Evolutionary conservation across 2,113 vertebrate genomes (phyloP).

Genomic region (Marmota monax): DNA sequence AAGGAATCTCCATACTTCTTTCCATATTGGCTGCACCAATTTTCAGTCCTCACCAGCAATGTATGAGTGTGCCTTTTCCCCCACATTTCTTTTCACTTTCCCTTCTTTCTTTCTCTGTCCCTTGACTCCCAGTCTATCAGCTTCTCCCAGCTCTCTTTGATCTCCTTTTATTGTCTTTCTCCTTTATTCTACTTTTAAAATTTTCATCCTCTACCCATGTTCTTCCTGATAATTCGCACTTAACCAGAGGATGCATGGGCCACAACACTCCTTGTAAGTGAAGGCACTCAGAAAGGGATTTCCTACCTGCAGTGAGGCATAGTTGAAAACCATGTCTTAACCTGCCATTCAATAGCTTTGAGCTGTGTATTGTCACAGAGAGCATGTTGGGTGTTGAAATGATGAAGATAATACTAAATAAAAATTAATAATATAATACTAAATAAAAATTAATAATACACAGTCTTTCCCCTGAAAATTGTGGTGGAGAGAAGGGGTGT

Average conservation of each 20-base stretch:
- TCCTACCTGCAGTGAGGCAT: not conserved
- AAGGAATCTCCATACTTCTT: no score
- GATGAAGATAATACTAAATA: not conserved
- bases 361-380: not conserved
- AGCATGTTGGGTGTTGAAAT: not conserved
- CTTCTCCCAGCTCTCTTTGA: not conserved
- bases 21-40: no score
- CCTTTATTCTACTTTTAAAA: not conserved
- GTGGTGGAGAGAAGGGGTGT: fast-evolving
- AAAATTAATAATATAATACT: not conserved
- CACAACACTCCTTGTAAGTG: not conserved
- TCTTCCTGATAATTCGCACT: not conserved
- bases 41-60: no score
- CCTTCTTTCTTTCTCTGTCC: not conserved
- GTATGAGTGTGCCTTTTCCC: no score
- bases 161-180: not conserved
- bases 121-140: not conserved
- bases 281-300: not conserved
- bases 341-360: not conserved
- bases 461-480: not conserved
- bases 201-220: not conserved
- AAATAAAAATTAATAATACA: no score
- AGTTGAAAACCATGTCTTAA: not conserved
- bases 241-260: not conserved
- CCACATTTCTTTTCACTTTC: not conserved